Evolutionary conservation across 2,797 vertebrate species (phyloP).

Genomic region (Nothura maculosa): DNA sequence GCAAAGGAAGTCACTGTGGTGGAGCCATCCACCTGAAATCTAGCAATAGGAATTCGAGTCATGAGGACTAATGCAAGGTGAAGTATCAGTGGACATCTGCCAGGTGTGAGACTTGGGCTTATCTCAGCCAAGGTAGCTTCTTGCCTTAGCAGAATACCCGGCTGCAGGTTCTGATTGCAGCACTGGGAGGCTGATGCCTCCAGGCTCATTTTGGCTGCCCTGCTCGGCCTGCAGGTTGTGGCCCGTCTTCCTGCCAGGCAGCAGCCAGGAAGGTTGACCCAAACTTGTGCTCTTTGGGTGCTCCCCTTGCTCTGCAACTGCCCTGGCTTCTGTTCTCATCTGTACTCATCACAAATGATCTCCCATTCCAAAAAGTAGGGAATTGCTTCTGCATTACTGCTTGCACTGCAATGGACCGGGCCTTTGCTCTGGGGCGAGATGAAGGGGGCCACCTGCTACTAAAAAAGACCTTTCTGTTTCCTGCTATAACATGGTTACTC

Average conservation of each 20-base stretch:
- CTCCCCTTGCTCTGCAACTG: background rate
- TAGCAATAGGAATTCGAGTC: background rate
- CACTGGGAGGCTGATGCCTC: background rate
- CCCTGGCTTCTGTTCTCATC: background rate
- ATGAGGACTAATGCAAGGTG: background rate
- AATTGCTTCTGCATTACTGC: background rate
- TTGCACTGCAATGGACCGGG: background rate
- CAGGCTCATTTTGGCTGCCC: background rate
- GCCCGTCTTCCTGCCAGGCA: background rate
- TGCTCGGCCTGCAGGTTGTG: background rate
- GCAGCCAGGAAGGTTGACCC: background rate
- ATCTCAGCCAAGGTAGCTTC: background rate
- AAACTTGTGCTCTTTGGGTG: background rate
- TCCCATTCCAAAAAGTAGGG: background rate
- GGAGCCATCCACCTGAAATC: background rate
- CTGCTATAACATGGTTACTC: background rate
- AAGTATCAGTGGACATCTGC: background rate
- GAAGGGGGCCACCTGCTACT: slow-evolving; percentile 39
- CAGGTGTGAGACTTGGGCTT: background rate
- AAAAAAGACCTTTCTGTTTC: slow-evolving; percentile 30
- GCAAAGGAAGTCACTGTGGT: background rate
- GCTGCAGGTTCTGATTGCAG: background rate
- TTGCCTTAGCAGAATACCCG: background rate
- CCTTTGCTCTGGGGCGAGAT: background rate
- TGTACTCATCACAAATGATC: background rate